Conservation (phyloP, 2,888 invertebrate genomes). For the Hydrotaea cyrtoneurina region DNA sequence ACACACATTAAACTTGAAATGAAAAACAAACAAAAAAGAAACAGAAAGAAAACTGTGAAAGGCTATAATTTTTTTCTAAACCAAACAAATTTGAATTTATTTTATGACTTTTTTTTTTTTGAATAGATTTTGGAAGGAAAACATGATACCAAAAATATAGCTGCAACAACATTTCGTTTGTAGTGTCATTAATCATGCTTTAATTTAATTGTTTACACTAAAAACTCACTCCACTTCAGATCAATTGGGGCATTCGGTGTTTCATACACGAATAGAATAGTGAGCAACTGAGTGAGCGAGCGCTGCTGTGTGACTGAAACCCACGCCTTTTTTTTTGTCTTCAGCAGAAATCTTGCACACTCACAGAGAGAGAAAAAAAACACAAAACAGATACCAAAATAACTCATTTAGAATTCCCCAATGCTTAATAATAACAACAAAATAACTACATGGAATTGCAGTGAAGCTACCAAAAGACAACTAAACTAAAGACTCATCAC, state of each 20-base stretch:
- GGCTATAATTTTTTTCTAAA: conserved; percentile 11
- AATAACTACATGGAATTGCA: conserved; percentile 35
- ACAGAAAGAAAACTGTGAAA: neutral
- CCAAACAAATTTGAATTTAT: conserved; percentile 48
- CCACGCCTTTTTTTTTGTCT: conserved; percentile 52
- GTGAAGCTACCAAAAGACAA: conserved; percentile 21
- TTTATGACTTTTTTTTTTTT: conserved; percentile 42
- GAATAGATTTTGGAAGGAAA: conserved; percentile 3
- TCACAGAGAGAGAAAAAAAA: conserved; percentile 7
- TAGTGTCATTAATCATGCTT: conserved; percentile 61
- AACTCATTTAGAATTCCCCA: conserved; percentile 68
- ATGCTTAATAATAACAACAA: conserved; percentile 61
- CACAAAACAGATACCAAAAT: conserved; percentile 54
- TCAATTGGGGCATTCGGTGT: neutral
- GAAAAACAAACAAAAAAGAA: no score
- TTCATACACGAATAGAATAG: conserved; percentile 17
- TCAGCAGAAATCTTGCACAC: neutral
- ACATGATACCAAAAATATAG: neutral
- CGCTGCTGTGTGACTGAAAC: no score
- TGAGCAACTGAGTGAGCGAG: neutral
- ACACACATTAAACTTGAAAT: neutral
- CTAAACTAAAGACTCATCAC: conserved; percentile 42
- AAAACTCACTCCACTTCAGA: conserved; percentile 46
- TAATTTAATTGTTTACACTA: conserved; percentile 66
- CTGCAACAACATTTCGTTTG: neutral